phyloP scores from a whole-genome alignment of 2,797 vertebrate genomes.

The Sebastes matsubarae region DNA sequence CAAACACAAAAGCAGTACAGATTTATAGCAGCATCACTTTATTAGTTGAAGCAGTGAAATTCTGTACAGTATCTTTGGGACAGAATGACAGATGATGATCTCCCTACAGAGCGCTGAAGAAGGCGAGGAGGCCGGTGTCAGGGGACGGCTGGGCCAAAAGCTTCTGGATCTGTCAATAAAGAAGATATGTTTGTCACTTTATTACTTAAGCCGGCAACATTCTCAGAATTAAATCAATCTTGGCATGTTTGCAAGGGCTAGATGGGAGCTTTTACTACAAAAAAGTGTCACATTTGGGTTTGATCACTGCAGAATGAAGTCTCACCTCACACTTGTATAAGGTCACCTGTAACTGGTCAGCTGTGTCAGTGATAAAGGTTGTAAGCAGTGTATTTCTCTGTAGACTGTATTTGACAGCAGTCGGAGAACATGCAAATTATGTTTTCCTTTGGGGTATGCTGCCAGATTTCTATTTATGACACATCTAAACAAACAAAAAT shows the following conservation, averaged over 20 bases:
- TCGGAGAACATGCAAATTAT: background rate
- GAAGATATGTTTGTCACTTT: background rate
- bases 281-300: background rate
- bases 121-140: conserved; percentile 81
- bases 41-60: conserved; percentile 39
- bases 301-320: background rate
- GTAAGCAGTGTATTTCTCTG: background rate
- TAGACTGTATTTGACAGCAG: background rate
- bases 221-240: background rate
- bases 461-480: background rate
- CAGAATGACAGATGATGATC: background rate
- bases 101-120: conserved; percentile 80
- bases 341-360: background rate
- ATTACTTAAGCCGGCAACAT: background rate
- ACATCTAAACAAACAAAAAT: background rate
- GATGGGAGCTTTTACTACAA: background rate
- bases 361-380: background rate
- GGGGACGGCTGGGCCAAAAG: conserved; percentile 81
- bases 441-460: background rate
- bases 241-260: background rate
- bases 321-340: background rate
- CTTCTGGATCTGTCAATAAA: conserved; percentile 78
- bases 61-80: conserved; percentile 1
- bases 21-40: conserved; percentile 52
- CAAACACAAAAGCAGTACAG: conserved; percentile 4